These are phyloP conservation scores for Ferdinandea cuprea DNA, from an alignment of 2,888 invertebrate species.

Conservation along the genomic window DNA sequence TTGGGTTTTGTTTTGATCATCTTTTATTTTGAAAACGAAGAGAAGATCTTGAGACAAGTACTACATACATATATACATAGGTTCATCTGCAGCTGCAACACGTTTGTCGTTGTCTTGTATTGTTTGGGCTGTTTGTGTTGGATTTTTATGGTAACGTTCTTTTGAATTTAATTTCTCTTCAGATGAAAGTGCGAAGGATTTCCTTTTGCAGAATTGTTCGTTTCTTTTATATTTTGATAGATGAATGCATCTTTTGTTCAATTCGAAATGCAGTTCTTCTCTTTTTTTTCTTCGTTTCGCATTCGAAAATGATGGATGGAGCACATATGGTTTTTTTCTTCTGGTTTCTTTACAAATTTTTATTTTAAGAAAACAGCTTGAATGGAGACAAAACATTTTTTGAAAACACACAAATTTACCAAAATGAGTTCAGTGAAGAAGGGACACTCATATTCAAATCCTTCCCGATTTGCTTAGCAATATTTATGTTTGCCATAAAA, in stretches of 20 bases:
- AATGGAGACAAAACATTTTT: background rate
- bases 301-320: slow-evolving; percentile 31
- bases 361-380: slow-evolving; percentile 15
- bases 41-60: slow-evolving; percentile 21
- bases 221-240: slow-evolving; percentile 44
- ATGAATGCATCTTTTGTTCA: slow-evolving; percentile 73
- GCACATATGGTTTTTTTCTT: slow-evolving; percentile 60
- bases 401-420: background rate
- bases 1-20: slow-evolving; percentile 63
- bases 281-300: slow-evolving; percentile 31
- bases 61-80: slow-evolving; percentile 9
- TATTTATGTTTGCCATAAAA: no score
- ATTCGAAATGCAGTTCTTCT: slow-evolving; percentile 57
- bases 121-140: slow-evolving; percentile 8
- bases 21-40: slow-evolving; percentile 48
- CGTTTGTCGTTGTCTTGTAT: slow-evolving; percentile 35
- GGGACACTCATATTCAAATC: no score
- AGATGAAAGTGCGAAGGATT: slow-evolving; percentile 72
- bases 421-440: no score
- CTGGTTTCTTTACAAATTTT: slow-evolving; percentile 11
- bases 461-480: no score
- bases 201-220: slow-evolving; percentile 59
- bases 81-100: slow-evolving; percentile 69
- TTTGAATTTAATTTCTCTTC: slow-evolving; percentile 25
- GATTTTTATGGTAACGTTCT: slow-evolving; percentile 22